Evolutionary conservation across 1,140 invertebrate species (phyloP).

Genomic region (Sesamia nonagrioides): DNA sequence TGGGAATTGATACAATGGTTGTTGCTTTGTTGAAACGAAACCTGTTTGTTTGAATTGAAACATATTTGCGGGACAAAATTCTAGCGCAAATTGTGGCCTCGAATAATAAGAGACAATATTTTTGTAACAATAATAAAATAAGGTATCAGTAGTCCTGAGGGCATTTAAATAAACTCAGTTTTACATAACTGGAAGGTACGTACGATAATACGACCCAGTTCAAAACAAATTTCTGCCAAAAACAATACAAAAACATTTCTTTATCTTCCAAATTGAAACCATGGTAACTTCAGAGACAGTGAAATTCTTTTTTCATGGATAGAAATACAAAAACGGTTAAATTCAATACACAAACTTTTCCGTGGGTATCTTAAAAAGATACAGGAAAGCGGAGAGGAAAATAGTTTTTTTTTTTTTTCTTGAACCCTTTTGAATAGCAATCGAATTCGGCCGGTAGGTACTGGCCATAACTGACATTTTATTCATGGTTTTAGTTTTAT

Average conservation of each 20-base stretch:
- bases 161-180: too few relatives aligned
- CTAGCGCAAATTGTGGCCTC: too few relatives aligned
- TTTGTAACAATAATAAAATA: too few relatives aligned
- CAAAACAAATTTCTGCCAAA: not conserved
- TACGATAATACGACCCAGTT: not conserved
- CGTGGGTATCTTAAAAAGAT: conserved; percentile 36
- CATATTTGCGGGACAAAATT: too few relatives aligned
- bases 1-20: not conserved
- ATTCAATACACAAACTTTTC: conserved; percentile 43
- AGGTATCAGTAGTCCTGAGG: too few relatives aligned
- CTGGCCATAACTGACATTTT: too few relatives aligned
- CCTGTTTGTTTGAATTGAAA: not conserved
- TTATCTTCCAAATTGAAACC: conserved; percentile 23
- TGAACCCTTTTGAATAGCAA: conserved; percentile 37
- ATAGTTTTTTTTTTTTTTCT: conserved; percentile 31
- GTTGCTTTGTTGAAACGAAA: not conserved
- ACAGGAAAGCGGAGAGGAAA: conserved; percentile 35
- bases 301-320: conserved; percentile 24
- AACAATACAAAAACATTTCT: conserved; percentile 14
- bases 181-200: too few relatives aligned
- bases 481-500: too few relatives aligned
- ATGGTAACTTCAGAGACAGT: conserved; percentile 7
- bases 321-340: conserved; percentile 37
- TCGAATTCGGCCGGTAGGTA: conserved; percentile 16
- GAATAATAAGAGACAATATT: too few relatives aligned